A percentile compares a stretch with the other conserved stretches of the same genome.
These are phyloP conservation scores for Rattus rattus DNA, from an alignment of 2,113 vertebrate genomes.

Conservation along the genomic window DNA sequence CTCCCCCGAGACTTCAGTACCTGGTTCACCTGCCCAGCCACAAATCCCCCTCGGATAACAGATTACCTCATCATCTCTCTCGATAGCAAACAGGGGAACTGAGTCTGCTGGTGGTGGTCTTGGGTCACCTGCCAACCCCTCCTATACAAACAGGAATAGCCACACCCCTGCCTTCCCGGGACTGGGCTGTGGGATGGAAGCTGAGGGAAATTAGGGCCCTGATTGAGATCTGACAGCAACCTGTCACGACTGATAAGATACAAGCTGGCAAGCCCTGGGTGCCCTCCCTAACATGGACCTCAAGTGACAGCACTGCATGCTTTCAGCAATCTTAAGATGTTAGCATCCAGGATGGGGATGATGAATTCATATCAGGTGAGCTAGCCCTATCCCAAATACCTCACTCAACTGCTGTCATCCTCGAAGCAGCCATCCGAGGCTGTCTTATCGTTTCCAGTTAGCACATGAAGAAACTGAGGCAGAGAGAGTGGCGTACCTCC, in stretches of 20 bases:
- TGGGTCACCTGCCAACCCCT: not conserved
- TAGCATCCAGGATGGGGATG: not conserved
- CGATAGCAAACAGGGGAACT: not conserved
- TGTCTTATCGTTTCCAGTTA: not conserved
- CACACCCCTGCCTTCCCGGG: not conserved
- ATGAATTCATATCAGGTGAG: not conserved
- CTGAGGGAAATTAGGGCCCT: conserved; percentile 35
- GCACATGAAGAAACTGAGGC: conserved; percentile 15
- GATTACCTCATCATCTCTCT: not conserved
- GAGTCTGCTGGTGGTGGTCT: not conserved
- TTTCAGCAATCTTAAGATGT: conserved; percentile 23
- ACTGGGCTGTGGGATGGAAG: not conserved
- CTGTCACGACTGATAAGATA: conserved; percentile 54
- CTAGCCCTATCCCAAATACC: not conserved
- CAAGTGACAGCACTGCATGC: not conserved
- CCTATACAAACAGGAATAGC: not conserved
- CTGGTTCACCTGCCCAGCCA: not conserved
- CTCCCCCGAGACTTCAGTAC: not conserved
- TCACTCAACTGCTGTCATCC: not conserved
- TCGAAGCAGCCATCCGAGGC: not conserved
- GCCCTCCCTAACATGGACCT: not conserved
- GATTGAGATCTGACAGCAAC: conserved; percentile 34
- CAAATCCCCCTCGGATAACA: not conserved
- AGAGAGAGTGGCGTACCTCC: not conserved
- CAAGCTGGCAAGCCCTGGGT: conserved; percentile 45